These are phyloP conservation scores for Drosophila tropicalis DNA, from an alignment of 1,140 invertebrate genomes.

Conservation along the genomic window DNA sequence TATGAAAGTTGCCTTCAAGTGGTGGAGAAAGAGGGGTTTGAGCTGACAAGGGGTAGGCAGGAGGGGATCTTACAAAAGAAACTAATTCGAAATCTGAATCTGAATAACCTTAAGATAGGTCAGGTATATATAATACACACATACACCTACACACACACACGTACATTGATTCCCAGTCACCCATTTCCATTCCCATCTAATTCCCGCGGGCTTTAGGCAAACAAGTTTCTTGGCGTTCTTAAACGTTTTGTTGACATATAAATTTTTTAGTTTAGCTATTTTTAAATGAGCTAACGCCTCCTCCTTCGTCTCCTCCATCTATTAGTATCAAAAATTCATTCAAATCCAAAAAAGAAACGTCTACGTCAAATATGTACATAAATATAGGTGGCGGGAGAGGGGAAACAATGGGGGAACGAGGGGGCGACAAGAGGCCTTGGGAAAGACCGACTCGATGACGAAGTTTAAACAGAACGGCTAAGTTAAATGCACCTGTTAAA, in stretches of 20 bases:
- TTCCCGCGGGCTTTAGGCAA: neutral
- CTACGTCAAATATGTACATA: conserved; percentile 7
- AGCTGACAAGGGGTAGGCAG: no score
- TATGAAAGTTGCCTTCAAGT: neutral
- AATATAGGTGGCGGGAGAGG: neutral
- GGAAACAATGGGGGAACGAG: neutral
- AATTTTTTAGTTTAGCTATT: conserved; percentile 5
- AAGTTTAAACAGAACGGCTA: conserved; percentile 5
- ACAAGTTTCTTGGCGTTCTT: conserved; percentile 23
- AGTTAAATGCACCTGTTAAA: conserved; percentile 49
- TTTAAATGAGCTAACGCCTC: neutral
- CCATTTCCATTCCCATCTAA: conserved; percentile 17
- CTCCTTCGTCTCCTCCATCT: no score
- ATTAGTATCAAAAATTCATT: neutral
- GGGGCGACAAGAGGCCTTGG: conserved; percentile 20
- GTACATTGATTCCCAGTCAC: conserved; percentile 2
- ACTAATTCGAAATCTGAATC: neutral
- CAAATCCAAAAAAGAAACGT: conserved; percentile 3
- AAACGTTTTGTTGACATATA: conserved; percentile 20
- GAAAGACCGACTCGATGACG: conserved; percentile 42
- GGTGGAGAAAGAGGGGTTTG: neutral
- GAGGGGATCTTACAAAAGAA: no score
- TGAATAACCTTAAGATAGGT: conserved; percentile 53
- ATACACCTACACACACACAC: conserved; percentile 7
- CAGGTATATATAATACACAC: conserved; percentile 21